Evolutionary conservation across 1,140 invertebrate species (phyloP).

Genomic region (Calephelis virginiensis): DNA sequence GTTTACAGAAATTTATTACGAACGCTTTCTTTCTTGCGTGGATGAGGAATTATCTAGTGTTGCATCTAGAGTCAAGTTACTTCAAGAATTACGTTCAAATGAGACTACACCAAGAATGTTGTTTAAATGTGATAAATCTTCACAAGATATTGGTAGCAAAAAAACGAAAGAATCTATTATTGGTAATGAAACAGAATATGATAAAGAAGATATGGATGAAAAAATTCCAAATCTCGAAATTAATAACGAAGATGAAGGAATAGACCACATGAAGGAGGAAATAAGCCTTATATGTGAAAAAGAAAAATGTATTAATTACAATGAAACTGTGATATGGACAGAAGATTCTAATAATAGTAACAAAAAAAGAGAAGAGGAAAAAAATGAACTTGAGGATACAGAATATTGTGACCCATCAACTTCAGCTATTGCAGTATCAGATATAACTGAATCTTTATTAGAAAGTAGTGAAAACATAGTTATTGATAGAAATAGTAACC

Average conservation of each 20-base stretch:
- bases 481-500: conserved; percentile 44
- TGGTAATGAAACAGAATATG: conserved; percentile 15
- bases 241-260: conserved; percentile 22
- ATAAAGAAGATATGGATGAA: conserved; percentile 15
- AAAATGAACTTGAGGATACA: conserved; percentile 23
- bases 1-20: conserved; percentile 60
- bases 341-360: neutral
- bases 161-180: conserved; percentile 16
- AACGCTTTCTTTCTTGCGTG: conserved; percentile 50
- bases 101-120: conserved; percentile 44
- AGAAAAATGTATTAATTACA: neutral
- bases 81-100: conserved; percentile 51
- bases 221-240: conserved; percentile 12
- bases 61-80: conserved; percentile 56
- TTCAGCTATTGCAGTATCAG: conserved; percentile 40
- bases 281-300: neutral
- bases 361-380: neutral
- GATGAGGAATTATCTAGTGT: conserved; percentile 58
- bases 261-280: conserved; percentile 28
- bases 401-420: conserved; percentile 33
- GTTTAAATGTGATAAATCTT: conserved; percentile 25
- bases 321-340: neutral
- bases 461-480: conserved; percentile 52
- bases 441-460: conserved; percentile 49
- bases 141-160: neutral